Evolutionary conservation across 2,888 invertebrate species (phyloP).

Genomic region (Drosophila subquinaria): DNA sequence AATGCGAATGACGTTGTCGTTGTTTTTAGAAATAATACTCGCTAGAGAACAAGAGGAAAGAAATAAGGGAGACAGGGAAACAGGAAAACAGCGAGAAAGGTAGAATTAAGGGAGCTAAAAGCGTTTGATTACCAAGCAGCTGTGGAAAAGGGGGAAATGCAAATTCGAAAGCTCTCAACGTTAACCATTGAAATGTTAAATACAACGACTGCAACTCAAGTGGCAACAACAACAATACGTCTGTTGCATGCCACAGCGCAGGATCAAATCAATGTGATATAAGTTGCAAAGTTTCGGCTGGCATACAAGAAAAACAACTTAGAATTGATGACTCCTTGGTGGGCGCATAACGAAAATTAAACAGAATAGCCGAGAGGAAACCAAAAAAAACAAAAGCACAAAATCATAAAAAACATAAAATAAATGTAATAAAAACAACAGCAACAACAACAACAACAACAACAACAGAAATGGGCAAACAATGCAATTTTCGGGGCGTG

Average conservation of each 20-base stretch:
- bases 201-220: conserved; percentile 28
- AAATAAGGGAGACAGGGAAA: neutral
- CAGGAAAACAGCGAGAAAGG: neutral
- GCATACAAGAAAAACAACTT: conserved; percentile 84
- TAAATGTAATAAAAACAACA: conserved; percentile 71
- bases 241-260: conserved; percentile 12
- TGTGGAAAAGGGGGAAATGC: conserved; percentile 23
- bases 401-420: conserved; percentile 81
- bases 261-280: conserved; percentile 39
- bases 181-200: conserved; percentile 54
- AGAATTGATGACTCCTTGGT: conserved; percentile 82
- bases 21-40: conserved; percentile 55
- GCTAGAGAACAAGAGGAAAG: neutral
- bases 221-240: conserved; percentile 6
- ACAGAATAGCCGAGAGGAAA: conserved; percentile 22
- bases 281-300: neutral
- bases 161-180: conserved; percentile 37
- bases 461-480: conserved; percentile 66
- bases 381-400: conserved; percentile 53
- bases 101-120: conserved; percentile 21
- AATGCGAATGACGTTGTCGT: conserved; percentile 33
- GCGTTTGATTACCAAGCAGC: conserved; percentile 30
- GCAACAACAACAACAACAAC: conserved; percentile 3
- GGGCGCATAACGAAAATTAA: conserved; percentile 62
- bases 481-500: conserved; percentile 79